Conservation (phyloP, 2,113 vertebrate species). For the Hemichromis elongatus region DNA sequence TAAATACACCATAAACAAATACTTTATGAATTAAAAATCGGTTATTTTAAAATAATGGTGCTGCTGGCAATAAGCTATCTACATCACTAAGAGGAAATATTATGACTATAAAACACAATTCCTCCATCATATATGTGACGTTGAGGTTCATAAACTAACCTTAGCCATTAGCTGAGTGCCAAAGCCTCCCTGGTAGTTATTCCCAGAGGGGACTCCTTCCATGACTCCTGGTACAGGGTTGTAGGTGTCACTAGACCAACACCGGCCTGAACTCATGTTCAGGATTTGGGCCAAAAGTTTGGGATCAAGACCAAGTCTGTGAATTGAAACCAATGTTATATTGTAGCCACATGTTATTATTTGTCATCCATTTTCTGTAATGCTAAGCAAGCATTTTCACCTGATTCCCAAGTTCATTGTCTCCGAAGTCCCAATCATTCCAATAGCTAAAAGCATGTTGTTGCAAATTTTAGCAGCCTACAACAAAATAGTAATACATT, state of each 20-base stretch:
- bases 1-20: background rate
- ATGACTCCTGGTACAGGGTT: constrained; percentile 99
- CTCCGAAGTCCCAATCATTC: constrained; percentile 97
- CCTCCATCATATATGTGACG: background rate
- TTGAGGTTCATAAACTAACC: constrained; percentile 65
- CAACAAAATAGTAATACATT: constrained; percentile 3
- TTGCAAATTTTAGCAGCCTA: constrained; percentile 99
- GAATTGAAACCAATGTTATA: constrained; percentile 59
- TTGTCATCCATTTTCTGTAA: background rate
- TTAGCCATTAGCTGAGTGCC: constrained; percentile 95
- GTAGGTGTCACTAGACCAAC: constrained; percentile 98
- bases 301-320: constrained; percentile 96
- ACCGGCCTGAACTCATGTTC: constrained; percentile 98
- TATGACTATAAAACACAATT: background rate
- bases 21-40: background rate
- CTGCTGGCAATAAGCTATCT: background rate
- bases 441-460: constrained; percentile 96
- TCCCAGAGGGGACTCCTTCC: constrained; percentile 96
- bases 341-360: background rate
- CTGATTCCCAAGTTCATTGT: constrained; percentile 98
- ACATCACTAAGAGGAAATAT: background rate
- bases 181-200: constrained; percentile 97
- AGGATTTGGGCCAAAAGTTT: constrained; percentile 94
- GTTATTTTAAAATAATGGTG: background rate
- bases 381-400: constrained; percentile 54